These are phyloP conservation scores for Drosophila pegasa DNA, from an alignment of 2,888 invertebrate genomes.

Conservation along the genomic window DNA sequence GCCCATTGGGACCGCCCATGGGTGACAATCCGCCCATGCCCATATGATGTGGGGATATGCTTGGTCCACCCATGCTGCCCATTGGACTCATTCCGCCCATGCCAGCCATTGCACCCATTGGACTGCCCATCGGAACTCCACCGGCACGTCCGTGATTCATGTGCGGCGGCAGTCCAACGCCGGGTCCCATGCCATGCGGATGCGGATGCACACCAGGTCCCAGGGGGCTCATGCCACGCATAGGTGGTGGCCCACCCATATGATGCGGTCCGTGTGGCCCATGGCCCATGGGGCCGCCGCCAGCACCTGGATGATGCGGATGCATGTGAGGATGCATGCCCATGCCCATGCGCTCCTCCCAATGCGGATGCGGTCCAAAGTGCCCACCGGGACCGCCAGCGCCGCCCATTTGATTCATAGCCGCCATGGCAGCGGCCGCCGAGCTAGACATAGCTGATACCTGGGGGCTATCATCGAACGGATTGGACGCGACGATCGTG, in stretches of 20 bases:
- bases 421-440: slow-evolving; percentile 86
- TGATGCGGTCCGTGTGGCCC: slow-evolving; percentile 85
- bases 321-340: slow-evolving; percentile 89
- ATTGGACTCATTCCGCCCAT: slow-evolving; percentile 86
- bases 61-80: slow-evolving; percentile 85
- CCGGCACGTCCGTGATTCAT: slow-evolving; percentile 83
- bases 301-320: slow-evolving; percentile 87
- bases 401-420: slow-evolving; percentile 88
- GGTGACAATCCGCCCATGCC: slow-evolving; percentile 85
- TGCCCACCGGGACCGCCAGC: slow-evolving; percentile 74
- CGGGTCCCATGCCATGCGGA: slow-evolving; percentile 77
- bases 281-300: slow-evolving; percentile 86
- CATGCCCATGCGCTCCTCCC: slow-evolving; percentile 86
- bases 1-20: slow-evolving; percentile 86
- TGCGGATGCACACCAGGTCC: slow-evolving; percentile 76
- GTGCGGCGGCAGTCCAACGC: slow-evolving; percentile 83
- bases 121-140: slow-evolving; percentile 84
- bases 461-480: slow-evolving; percentile 93
- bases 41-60: slow-evolving; percentile 84
- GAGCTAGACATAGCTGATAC: slow-evolving; percentile 86
- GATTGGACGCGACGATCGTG: slow-evolving; percentile 97
- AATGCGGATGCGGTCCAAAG: slow-evolving; percentile 79
- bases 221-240: slow-evolving; percentile 85
- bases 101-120: slow-evolving; percentile 87
- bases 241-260: slow-evolving; percentile 85